These are phyloP conservation scores for Pomatorhinus ruficollis DNA, from an alignment of 2,113 vertebrate species.

Conservation along the genomic window DNA sequence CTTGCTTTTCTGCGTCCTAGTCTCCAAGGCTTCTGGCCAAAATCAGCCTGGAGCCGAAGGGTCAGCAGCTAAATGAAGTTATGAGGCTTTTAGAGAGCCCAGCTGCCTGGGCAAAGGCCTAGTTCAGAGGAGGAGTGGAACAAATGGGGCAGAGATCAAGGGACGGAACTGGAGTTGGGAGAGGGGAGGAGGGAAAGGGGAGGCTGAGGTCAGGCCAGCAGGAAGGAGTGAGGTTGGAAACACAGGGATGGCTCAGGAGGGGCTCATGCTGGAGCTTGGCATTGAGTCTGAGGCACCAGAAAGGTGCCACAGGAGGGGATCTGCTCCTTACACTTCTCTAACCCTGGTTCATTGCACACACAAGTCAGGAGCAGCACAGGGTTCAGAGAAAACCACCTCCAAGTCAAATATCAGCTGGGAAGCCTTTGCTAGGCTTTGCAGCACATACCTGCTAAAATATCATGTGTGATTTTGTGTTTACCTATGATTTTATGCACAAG, in stretches of 20 bases:
- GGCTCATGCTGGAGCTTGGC: neutral
- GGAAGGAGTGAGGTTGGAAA: neutral
- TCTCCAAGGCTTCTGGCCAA: neutral
- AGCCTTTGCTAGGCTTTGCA: neutral
- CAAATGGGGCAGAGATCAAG: neutral
- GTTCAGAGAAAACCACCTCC: neutral
- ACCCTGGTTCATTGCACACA: neutral
- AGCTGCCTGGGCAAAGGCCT: neutral
- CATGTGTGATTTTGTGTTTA: neutral
- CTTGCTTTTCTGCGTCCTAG: neutral
- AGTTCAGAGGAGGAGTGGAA: neutral
- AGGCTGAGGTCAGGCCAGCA: neutral
- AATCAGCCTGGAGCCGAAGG: neutral
- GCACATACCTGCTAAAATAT: neutral
- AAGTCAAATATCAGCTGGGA: neutral
- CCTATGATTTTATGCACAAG: neutral
- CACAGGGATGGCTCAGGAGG: neutral
- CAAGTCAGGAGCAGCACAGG: rapidly evolving
- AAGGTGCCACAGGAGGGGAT: neutral
- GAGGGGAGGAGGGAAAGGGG: neutral
- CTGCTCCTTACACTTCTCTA: neutral
- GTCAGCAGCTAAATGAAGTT: neutral
- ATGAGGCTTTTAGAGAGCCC: neutral
- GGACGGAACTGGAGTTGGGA: neutral
- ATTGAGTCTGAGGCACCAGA: neutral